A percentile compares a stretch with the other conserved stretches of the same genome.
These are phyloP conservation scores for Eulemur coronatus DNA, from an alignment of 2,797 vertebrate genomes.

Conservation along the genomic window DNA sequence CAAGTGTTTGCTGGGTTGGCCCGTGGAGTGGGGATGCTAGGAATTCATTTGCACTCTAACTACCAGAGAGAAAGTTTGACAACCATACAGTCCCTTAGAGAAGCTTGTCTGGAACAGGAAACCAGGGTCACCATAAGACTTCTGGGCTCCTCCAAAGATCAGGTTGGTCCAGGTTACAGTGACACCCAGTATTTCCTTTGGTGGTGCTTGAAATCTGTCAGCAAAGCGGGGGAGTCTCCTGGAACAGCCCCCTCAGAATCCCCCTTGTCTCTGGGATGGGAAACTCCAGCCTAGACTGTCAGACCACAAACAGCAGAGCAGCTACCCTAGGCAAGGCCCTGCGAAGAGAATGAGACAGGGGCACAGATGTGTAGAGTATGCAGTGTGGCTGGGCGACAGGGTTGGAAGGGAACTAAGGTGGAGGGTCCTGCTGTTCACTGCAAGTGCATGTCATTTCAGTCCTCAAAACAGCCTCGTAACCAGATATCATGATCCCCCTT, in stretches of 20 bases:
- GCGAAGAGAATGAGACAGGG: background rate
- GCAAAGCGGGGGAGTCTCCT: background rate
- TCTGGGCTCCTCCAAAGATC: background rate
- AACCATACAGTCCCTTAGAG: background rate
- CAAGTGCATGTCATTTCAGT: background rate
- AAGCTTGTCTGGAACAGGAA: background rate
- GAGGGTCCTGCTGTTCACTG: background rate
- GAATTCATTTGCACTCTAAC: background rate
- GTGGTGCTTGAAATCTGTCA: background rate
- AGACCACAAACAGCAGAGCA: background rate
- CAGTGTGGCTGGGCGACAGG: background rate
- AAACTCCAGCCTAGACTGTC: background rate
- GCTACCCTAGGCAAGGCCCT: background rate
- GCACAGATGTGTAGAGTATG: background rate
- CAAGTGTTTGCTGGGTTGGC: conserved; percentile 1
- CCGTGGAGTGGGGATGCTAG: background rate
- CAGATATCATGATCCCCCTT: background rate
- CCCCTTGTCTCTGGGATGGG: background rate
- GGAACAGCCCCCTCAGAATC: background rate
- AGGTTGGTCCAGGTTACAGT: background rate
- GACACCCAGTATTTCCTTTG: background rate
- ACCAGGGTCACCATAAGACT: background rate
- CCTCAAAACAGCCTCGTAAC: background rate
- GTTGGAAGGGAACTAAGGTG: background rate
- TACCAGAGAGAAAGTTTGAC: background rate